Evolutionary conservation across 2,888 invertebrate species (phyloP).

Genomic region (Eumerus sabulonum): DNA sequence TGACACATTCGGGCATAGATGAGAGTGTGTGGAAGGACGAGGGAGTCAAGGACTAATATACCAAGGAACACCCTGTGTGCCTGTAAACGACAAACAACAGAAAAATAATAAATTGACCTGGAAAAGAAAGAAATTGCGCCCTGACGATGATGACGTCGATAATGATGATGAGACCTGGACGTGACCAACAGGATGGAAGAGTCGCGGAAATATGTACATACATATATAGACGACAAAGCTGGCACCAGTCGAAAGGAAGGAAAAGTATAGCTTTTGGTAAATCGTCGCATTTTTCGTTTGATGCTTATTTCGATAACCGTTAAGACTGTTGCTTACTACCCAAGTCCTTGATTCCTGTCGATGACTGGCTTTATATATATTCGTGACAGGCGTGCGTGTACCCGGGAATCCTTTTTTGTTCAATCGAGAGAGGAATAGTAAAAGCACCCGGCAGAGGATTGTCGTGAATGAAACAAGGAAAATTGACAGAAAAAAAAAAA

Average conservation of each 20-base stretch:
- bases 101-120: slow-evolving; percentile 64
- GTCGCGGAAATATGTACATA: not conserved
- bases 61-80: slow-evolving; percentile 58
- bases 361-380: not conserved
- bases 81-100: slow-evolving; percentile 59
- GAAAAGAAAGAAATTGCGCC: slow-evolving; percentile 28
- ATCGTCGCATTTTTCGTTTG: slow-evolving; percentile 1
- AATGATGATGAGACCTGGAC: no score
- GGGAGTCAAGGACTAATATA: slow-evolving; percentile 21
- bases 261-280: slow-evolving; percentile 58
- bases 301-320: slow-evolving; percentile 32
- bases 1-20: slow-evolving; percentile 18
- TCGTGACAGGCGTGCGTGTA: slow-evolving; percentile 44
- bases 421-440: slow-evolving; percentile 27
- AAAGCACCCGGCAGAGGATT: slow-evolving; percentile 27
- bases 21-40: slow-evolving; percentile 17
- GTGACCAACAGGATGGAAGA: no score
- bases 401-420: slow-evolving; percentile 34
- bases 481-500: slow-evolving; percentile 34
- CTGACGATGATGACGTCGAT: slow-evolving; percentile 18
- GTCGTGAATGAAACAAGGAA: slow-evolving; percentile 33
- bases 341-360: not conserved
- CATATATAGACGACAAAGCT: no score
- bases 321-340: not conserved
- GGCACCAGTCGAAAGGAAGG: slow-evolving; percentile 32